These are phyloP conservation scores for Oscheius sp. DNA, from an alignment of 1,140 invertebrate species.

Conservation along the genomic window DNA sequence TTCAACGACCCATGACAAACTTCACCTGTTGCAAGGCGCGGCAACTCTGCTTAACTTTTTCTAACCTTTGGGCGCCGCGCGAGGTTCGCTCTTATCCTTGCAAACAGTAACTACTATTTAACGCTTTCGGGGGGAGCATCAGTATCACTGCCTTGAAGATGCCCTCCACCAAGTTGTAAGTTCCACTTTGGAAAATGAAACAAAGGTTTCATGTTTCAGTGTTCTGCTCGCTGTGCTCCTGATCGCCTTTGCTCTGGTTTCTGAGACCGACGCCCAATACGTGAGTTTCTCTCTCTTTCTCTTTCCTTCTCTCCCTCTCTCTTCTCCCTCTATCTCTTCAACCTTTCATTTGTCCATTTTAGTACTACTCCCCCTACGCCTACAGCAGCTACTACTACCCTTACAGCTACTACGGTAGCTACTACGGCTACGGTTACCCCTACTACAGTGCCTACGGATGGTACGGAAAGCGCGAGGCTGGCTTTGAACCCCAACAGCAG, in stretches of 20 bases:
- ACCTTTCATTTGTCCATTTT: too few relatives aligned
- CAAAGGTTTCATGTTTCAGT: not conserved
- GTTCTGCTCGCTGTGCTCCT: not conserved
- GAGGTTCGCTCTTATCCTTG: not conserved
- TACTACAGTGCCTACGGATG: conserved; percentile 14
- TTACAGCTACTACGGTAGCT: not conserved
- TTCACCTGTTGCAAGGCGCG: too few relatives aligned
- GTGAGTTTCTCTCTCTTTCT: too few relatives aligned
- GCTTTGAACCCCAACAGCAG: not conserved
- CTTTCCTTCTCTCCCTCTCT: too few relatives aligned
- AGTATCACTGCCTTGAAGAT: conserved; percentile 3
- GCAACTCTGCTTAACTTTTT: too few relatives aligned
- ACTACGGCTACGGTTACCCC: not conserved
- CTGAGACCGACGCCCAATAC: conserved; percentile 2
- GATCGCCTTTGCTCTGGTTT: not conserved
- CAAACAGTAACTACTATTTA: too few relatives aligned
- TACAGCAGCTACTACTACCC: not conserved
- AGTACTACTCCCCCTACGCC: conserved; percentile 5
- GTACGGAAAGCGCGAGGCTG: conserved; percentile 10
- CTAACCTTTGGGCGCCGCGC: too few relatives aligned
- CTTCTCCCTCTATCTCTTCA: too few relatives aligned
- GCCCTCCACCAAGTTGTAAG: conserved; percentile 2
- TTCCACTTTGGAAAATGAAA: not conserved
- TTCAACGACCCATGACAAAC: too few relatives aligned
- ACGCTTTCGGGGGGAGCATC: too few relatives aligned